These are phyloP conservation scores for Willisornis vidua DNA, from an alignment of 2,113 vertebrate genomes.

Conservation along the genomic window DNA sequence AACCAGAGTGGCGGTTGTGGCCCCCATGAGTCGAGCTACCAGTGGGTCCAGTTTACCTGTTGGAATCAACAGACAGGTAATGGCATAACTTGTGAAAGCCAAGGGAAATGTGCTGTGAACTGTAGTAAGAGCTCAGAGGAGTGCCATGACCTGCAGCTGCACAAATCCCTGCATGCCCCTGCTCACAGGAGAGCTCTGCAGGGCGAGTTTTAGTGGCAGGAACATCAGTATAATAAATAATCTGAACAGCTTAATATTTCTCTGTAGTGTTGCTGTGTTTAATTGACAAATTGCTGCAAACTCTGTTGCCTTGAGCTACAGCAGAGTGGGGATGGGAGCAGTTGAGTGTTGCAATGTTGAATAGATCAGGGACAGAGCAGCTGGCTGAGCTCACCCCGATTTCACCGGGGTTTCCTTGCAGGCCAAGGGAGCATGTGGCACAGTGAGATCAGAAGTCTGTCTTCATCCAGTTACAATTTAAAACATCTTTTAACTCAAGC, in stretches of 20 bases:
- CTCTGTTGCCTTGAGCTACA: neutral
- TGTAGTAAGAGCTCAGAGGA: neutral
- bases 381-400: neutral
- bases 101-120: rapidly evolving
- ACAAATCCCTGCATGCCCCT: neutral
- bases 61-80: conserved; percentile 92
- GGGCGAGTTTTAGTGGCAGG: neutral
- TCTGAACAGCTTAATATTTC: neutral
- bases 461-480: neutral
- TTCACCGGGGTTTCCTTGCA: neutral
- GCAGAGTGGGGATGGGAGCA: neutral
- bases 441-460: neutral
- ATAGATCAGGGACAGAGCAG: neutral
- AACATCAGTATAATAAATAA: neutral
- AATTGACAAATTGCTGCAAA: conserved; percentile 22
- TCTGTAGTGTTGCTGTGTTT: neutral
- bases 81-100: neutral
- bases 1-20: conserved; percentile 92
- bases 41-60: conserved; percentile 91
- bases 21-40: conserved; percentile 92
- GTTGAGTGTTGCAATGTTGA: neutral
- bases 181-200: neutral
- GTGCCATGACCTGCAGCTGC: neutral
- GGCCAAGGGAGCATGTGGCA: neutral
- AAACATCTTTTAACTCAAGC: neutral